phyloP scores from a whole-genome alignment of 2,797 vertebrate species.

The Acanthurus lineatus region DNA sequence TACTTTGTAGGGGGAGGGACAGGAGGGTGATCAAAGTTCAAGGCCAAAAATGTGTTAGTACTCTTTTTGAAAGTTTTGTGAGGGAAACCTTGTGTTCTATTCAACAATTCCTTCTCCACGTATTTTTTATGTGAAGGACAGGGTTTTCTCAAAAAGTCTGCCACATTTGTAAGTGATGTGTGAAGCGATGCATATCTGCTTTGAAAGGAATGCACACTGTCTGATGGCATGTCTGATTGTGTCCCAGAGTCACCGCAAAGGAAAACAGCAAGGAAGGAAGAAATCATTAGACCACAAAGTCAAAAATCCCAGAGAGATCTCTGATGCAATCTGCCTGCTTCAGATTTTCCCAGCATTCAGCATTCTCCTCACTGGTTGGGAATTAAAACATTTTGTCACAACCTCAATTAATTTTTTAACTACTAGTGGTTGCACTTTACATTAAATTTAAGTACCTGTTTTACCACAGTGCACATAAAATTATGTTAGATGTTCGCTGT shows the following conservation, averaged over 20 bases:
- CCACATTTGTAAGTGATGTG: slow-evolving; percentile 8
- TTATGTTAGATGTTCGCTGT: neutral
- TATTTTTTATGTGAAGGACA: neutral
- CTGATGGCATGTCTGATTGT: slow-evolving; percentile 62
- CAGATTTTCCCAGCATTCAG: slow-evolving; percentile 33
- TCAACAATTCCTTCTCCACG: neutral
- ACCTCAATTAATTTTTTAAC: neutral
- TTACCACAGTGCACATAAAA: neutral
- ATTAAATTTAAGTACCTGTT: neutral
- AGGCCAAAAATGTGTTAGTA: slow-evolving; percentile 13
- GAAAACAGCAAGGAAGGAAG: slow-evolving; percentile 59
- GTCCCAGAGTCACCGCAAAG: slow-evolving; percentile 20
- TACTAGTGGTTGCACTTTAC: neutral
- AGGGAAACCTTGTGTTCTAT: neutral
- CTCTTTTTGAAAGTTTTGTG: slow-evolving; percentile 9
- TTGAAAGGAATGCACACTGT: slow-evolving; percentile 48
- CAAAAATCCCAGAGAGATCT: slow-evolving; percentile 48
- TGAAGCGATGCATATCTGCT: slow-evolving; percentile 61
- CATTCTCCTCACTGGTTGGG: neutral
- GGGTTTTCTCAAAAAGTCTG: slow-evolving; percentile 18
- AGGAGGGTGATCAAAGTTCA: slow-evolving; percentile 43
- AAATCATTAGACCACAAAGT: slow-evolving; percentile 50
- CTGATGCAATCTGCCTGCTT: slow-evolving; percentile 42
- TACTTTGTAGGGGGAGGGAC: slow-evolving; percentile 2
- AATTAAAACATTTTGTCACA: neutral